A percentile compares a stretch with the other conserved stretches of the same genome.
These are phyloP conservation scores for Thamnophis sirtalis DNA, from an alignment of 2,113 vertebrate species.

Conservation along the genomic window DNA sequence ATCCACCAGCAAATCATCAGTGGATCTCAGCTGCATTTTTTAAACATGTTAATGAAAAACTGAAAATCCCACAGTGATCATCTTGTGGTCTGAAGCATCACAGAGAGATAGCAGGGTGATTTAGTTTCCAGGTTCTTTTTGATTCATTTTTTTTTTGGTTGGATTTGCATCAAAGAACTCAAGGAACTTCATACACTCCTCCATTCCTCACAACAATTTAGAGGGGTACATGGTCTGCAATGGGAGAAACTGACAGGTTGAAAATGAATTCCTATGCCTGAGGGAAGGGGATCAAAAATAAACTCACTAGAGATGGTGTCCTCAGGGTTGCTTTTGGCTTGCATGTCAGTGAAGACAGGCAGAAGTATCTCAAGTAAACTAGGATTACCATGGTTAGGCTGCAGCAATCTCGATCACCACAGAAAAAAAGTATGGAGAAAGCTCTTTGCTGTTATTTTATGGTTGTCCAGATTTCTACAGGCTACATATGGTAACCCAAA, in stretches of 20 bases:
- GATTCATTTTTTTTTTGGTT: not conserved
- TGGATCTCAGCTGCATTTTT: not conserved
- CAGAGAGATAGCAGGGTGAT: not conserved
- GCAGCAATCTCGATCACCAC: not conserved
- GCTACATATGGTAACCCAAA: not conserved
- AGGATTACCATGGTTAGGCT: not conserved
- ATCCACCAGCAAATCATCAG: not conserved
- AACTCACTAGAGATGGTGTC: not conserved
- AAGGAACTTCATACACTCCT: not conserved
- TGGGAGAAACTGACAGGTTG: not conserved
- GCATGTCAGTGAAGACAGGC: not conserved
- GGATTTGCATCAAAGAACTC: not conserved
- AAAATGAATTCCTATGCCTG: not conserved
- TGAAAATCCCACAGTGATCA: not conserved
- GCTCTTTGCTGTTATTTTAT: not conserved
- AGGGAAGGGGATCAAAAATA: not conserved
- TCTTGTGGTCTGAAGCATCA: not conserved
- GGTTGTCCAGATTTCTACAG: not conserved
- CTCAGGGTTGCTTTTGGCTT: not conserved
- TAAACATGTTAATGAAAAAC: not conserved
- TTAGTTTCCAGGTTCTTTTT: not conserved
- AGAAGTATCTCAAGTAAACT: not conserved
- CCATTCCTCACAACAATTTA: not conserved
- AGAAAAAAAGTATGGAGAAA: not conserved
- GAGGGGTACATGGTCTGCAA: not conserved